Conservation (phyloP, 1,140 invertebrate genomes). For the Caenorhabditis brenneri region DNA sequence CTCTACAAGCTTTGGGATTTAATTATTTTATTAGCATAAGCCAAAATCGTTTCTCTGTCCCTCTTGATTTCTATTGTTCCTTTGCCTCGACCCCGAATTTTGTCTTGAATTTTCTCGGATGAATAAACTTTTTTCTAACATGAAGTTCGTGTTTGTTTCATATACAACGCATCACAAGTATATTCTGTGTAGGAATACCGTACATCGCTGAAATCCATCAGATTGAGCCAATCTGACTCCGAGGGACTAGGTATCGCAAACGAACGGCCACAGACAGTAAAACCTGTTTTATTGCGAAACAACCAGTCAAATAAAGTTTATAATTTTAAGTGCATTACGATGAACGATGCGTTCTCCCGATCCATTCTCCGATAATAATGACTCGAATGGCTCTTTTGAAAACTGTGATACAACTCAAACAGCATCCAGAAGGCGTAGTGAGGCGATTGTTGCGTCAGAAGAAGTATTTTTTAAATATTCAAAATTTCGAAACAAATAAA, state of each 20-base stretch:
- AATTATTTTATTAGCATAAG: slow-evolving; percentile 42
- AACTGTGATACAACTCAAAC: neutral
- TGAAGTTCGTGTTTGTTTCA: neutral
- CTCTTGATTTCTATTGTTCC: slow-evolving; percentile 12
- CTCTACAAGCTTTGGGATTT: slow-evolving; percentile 24
- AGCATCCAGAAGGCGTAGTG: neutral
- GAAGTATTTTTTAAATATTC: neutral
- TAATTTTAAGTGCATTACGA: neutral
- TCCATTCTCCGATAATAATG: neutral
- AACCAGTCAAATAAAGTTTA: neutral
- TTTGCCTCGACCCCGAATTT: neutral
- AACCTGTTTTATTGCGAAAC: neutral
- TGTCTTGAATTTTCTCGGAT: slow-evolving; percentile 33
- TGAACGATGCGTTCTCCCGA: slow-evolving; percentile 15
- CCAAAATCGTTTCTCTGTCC: neutral
- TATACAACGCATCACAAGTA: neutral
- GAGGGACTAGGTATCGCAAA: neutral
- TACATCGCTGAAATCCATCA: neutral
- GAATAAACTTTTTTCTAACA: slow-evolving; percentile 41
- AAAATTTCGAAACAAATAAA: neutral
- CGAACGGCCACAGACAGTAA: neutral
- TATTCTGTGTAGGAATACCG: neutral
- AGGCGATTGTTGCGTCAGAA: neutral
- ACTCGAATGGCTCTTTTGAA: slow-evolving; percentile 2
- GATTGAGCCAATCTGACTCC: neutral